Conservation (phyloP, 2,888 invertebrate genomes). For the Prenolepis imparis region DNA sequence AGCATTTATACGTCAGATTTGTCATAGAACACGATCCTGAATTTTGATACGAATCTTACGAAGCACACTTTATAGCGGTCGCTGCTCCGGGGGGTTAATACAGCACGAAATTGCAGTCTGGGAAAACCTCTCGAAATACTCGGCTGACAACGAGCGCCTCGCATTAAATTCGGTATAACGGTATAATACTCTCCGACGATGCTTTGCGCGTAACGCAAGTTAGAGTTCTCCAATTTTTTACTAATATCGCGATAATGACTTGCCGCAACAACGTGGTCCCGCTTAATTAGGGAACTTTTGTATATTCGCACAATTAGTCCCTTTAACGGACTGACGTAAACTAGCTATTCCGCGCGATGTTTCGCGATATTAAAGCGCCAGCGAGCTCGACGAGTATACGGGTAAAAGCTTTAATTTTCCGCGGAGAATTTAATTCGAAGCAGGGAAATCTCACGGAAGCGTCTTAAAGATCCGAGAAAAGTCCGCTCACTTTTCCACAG, state of each 20-base stretch:
- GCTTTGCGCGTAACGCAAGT: slow-evolving; percentile 37
- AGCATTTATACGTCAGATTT: background rate
- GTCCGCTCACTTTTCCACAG: slow-evolving; percentile 25
- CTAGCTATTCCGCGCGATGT: slow-evolving; percentile 49
- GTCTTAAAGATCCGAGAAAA: slow-evolving; percentile 32
- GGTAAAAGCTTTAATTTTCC: slow-evolving; percentile 53
- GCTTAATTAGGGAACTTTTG: slow-evolving; percentile 51
- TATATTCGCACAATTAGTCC: slow-evolving; percentile 44
- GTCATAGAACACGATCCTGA: background rate
- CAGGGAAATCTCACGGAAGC: slow-evolving; percentile 34
- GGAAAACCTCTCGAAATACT: slow-evolving; percentile 64
- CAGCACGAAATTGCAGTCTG: slow-evolving; percentile 75
- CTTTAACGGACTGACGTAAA: slow-evolving; percentile 48
- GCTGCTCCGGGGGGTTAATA: slow-evolving; percentile 69
- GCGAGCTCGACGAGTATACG: background rate
- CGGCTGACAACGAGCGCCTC: slow-evolving; percentile 63
- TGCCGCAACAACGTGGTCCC: slow-evolving; percentile 34
- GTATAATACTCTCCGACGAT: slow-evolving; percentile 30
- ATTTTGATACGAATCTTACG: slow-evolving; percentile 26
- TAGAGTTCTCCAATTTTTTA: slow-evolving; percentile 43
- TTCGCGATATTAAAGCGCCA: slow-evolving; percentile 46
- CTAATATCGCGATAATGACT: slow-evolving; percentile 52
- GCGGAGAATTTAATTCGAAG: slow-evolving; percentile 39
- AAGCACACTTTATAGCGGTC: background rate
- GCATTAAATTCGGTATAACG: slow-evolving; percentile 47